phyloP scores from a whole-genome alignment of 2,888 invertebrate species.

The Drosophila conformis region DNA sequence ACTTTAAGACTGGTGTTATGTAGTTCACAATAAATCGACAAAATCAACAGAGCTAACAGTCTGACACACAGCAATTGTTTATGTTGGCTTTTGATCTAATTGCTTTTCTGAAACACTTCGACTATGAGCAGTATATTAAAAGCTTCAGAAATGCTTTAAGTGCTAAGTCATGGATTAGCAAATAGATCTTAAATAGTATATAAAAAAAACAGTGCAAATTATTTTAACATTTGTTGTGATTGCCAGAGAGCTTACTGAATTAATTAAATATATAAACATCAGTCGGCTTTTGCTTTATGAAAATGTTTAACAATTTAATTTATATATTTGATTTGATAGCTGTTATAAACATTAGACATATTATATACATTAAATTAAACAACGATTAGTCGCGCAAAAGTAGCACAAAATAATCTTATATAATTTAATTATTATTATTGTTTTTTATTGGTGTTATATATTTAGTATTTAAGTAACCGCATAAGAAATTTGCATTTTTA shows the following conservation, averaged over 20 bases:
- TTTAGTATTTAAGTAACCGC: neutral
- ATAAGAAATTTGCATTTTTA: neutral
- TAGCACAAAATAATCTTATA: neutral
- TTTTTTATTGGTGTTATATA: neutral
- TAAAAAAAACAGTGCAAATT: neutral
- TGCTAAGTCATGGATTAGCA: neutral
- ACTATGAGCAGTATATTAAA: neutral
- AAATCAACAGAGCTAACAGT: conserved; percentile 13
- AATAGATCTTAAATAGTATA: neutral
- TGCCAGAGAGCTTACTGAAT: neutral
- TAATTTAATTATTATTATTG: neutral
- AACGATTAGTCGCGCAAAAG: neutral
- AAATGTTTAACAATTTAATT: neutral
- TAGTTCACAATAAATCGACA: conserved; percentile 19
- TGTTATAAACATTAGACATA: too few relatives aligned
- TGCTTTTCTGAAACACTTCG: neutral
- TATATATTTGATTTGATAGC: neutral
- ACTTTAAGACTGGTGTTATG: conserved; percentile 5
- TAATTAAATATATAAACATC: neutral
- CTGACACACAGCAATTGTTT: conserved; percentile 3
- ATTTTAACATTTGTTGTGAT: neutral
- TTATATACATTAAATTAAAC: neutral
- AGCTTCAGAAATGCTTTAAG: neutral
- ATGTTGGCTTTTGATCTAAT: conserved; percentile 12
- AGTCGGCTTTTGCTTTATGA: neutral